A percentile compares a stretch with the other conserved stretches of the same genome.
phyloP scores from a whole-genome alignment of 2,888 invertebrate genomes.

The Thymelicus lineola region DNA sequence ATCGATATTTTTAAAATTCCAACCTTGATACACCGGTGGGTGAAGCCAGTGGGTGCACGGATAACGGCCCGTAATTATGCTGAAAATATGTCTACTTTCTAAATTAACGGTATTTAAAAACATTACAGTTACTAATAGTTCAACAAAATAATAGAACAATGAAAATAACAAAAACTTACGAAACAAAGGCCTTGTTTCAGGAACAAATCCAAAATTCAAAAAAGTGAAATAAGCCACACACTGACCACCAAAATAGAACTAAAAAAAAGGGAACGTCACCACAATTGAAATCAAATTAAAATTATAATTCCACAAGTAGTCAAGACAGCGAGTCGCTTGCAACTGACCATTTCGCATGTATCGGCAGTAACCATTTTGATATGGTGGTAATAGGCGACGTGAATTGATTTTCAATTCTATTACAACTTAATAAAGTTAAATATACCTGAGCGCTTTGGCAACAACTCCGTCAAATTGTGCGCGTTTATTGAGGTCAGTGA shows the following conservation, averaged over 20 bases:
- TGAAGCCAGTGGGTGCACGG: too few species aligned
- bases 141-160: neutral
- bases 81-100: neutral
- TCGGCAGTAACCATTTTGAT: slow-evolving; percentile 46
- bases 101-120: neutral
- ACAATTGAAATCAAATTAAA: slow-evolving; percentile 32
- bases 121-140: neutral
- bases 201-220: slow-evolving; percentile 22
- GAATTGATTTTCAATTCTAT: slow-evolving; percentile 47
- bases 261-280: slow-evolving; percentile 26
- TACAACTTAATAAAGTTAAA: slow-evolving; percentile 19
- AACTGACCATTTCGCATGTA: slow-evolving; percentile 61
- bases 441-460: slow-evolving; percentile 20
- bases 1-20: too few species aligned
- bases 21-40: too few species aligned
- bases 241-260: neutral
- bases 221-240: slow-evolving; percentile 14
- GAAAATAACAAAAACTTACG: slow-evolving; percentile 39
- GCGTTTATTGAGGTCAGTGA: slow-evolving; percentile 78
- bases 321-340: slow-evolving; percentile 48
- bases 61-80: too few species aligned
- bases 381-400: slow-evolving; percentile 47
- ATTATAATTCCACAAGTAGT: slow-evolving; percentile 44
- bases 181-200: slow-evolving; percentile 29
- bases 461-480: slow-evolving; percentile 52